Evolutionary conservation across 2,888 invertebrate genomes (phyloP), one percentile per base, ranked within the genome.

Genomic region (Diaperis boleti): DNA sequence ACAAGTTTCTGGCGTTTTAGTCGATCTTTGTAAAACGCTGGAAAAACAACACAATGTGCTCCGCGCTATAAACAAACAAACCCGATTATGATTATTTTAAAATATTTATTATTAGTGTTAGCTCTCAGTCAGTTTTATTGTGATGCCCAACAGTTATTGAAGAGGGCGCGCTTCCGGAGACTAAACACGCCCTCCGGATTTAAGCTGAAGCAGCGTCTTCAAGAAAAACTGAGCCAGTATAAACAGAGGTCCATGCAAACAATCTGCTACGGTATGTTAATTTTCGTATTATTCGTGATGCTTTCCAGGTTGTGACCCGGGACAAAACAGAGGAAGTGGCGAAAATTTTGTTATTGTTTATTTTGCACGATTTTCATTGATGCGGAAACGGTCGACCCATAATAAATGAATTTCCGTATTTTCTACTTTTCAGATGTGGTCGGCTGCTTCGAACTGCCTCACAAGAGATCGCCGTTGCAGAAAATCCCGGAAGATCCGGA

Each of bases 401-500:
- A 4, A 33, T 11, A 33, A 6, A 33, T 33, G 4, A 31, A 45
- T 15, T 41, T 42, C 50, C 52, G 54, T 35, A 59, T 66, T 60
- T 63, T n/a, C n/a, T n/a, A n/a, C n/a, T 59, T 77, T 79, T 22
- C 71, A 87, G 87, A 86, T 68, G 71, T 80, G 6, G 82, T 87
- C 0, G 87, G 87, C 3, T 87, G 87, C 70, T 87, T 87, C 64
- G 80, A 81, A 35, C 78, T 85, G 59, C 83, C 83, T 1, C 81
- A 83, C 50, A 79, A 80, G 39, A 81, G 82, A 47, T 81, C 85
- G 1, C 82, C 85, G 0, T 69, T 87, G 3, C 85, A 85, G 74
- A 84, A 84, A 66, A 75, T 83, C 1, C 87, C 87, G 0, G 85
- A 87, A 71, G 79, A 83, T 73, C 87, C 87, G 0, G 79, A 78